A percentile compares a stretch with the other conserved stretches of the same genome.
These are phyloP conservation scores for Micrastur ruficollis DNA, from an alignment of 2,797 vertebrate genomes.

Conservation along the genomic window DNA sequence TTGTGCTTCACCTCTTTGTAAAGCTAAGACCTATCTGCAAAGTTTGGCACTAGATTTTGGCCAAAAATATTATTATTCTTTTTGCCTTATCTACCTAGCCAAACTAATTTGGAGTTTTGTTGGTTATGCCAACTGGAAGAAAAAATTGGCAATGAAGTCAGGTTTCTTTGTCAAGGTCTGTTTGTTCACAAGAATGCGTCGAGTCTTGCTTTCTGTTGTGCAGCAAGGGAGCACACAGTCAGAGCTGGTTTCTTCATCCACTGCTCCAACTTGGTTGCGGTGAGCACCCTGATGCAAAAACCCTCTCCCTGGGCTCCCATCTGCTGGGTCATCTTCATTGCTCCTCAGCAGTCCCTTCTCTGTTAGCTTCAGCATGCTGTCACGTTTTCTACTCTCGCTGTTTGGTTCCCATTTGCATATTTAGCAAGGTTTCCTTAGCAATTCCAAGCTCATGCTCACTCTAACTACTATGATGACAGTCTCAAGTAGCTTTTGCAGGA, in stretches of 20 bases:
- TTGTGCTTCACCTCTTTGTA: background rate
- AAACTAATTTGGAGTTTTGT: slow-evolving; percentile 37
- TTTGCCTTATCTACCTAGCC: slow-evolving; percentile 23
- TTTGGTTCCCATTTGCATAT: background rate
- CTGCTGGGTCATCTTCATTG: background rate
- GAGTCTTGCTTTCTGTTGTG: background rate
- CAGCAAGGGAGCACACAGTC: background rate
- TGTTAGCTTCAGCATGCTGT: background rate
- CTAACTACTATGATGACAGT: background rate
- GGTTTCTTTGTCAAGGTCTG: slow-evolving; percentile 10
- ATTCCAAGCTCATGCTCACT: background rate
- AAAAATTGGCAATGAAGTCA: background rate
- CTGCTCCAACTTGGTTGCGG: fast-evolving
- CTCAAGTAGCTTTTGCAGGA: background rate
- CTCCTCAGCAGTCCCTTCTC: background rate
- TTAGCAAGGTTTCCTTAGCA: background rate
- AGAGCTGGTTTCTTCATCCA: background rate
- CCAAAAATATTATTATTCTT: slow-evolving; percentile 16
- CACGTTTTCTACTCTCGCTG: background rate
- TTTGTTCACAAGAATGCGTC: background rate
- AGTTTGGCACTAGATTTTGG: background rate
- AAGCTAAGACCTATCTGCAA: background rate
- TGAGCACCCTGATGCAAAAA: background rate
- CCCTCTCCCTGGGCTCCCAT: background rate
- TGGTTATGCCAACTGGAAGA: slow-evolving; percentile 35